Evolutionary conservation across 2,888 invertebrate species (phyloP), one percentile per base, ranked within the genome.

Genomic region (Ommatoiulus sabulosus): DNA sequence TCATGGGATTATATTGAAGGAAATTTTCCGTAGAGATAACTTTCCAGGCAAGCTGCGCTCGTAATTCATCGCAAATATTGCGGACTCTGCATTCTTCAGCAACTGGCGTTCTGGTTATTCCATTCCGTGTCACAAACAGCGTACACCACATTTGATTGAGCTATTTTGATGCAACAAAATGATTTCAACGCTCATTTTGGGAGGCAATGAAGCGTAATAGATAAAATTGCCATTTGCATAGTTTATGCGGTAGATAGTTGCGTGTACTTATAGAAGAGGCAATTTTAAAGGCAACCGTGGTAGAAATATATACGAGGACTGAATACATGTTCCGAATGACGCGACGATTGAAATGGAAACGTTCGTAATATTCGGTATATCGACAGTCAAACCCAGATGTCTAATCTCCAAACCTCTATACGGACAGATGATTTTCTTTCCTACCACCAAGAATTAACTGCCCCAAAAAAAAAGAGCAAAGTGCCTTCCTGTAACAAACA

Each of bases 151-250:
- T 80, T 80, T 35, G 80, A 80, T 80, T 80, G 80, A 80, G 24
- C 80, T 80, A 80, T 80, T 80, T 35, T 80, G 80, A 35, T 80
- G 80, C 80, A 52, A 80, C 80, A 10, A 15, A 80, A 80, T 80
- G 80, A 80, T 80, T 80, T 80, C 80, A 80, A 80, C 35, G 80
- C 80, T 80, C 80, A 80, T 80, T 80, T 80, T 80, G 12, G 80
- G 80, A 3, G 12, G 80, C 80, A 80, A 80, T 80, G 80, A 80
- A 80, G 80, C 80, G 80, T 35, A 80, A 35, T 80, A 80, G 80
- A 80, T 80, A 80, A 80, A 80, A 80, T 80, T 80, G 80, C 80
- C 80, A 80, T 80, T 80, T 80, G 80, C 80, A 80, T 80, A 80
- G 80, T 80, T 80, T 80, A 80, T 80, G 80, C 80, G 35, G 80